Percentiles rank a stretch among this genome's conserved stretches.
These are phyloP conservation scores for Hypomecis atomaria DNA, from an alignment of 2,888 invertebrate species.

Conservation along the genomic window DNA sequence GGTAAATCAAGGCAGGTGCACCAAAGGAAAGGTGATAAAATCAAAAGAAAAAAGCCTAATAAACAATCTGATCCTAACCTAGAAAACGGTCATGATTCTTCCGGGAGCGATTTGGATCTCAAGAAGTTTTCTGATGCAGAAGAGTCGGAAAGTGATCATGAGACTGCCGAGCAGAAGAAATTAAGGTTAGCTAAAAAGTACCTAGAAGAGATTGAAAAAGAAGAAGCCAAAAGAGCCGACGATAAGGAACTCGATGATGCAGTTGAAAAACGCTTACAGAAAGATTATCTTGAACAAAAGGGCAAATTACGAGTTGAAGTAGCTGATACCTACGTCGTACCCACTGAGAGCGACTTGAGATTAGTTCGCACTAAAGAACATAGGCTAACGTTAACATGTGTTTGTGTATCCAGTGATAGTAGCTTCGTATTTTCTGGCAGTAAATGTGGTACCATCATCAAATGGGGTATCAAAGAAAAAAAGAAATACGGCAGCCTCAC, in stretches of 20 bases:
- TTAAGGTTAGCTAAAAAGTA: conserved; percentile 95
- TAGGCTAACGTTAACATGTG: conserved; percentile 90
- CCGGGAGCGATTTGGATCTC: conserved; percentile 87
- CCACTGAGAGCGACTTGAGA: conserved; percentile 67
- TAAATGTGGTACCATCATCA: conserved; percentile 94
- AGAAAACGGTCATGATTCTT: conserved; percentile 86
- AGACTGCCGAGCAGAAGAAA: conserved; percentile 96
- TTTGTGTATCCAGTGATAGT: conserved; percentile 90
- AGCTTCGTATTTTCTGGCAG: conserved; percentile 91
- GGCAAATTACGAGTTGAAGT: conserved; percentile 91
- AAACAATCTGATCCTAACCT: conserved; percentile 71
- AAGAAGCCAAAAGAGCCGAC: conserved; percentile 89
- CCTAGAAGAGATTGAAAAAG: conserved; percentile 92
- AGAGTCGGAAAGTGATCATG: conserved; percentile 86
- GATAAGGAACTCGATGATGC: conserved; percentile 86
- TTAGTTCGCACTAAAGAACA: conserved; percentile 91
- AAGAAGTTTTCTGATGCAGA: conserved; percentile 79
- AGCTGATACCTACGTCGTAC: conserved; percentile 84
- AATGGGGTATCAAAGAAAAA: conserved; percentile 90
- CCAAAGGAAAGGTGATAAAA: conserved; percentile 81
- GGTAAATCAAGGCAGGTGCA: conserved; percentile 82
- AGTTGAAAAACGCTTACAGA: conserved; percentile 90
- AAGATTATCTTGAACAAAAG: conserved; percentile 94
- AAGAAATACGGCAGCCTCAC: conserved; percentile 85
- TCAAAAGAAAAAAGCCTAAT: conserved; percentile 68